These are phyloP conservation scores for Trialeurodes vaporariorum DNA, from an alignment of 1,140 invertebrate species.

Conservation along the genomic window DNA sequence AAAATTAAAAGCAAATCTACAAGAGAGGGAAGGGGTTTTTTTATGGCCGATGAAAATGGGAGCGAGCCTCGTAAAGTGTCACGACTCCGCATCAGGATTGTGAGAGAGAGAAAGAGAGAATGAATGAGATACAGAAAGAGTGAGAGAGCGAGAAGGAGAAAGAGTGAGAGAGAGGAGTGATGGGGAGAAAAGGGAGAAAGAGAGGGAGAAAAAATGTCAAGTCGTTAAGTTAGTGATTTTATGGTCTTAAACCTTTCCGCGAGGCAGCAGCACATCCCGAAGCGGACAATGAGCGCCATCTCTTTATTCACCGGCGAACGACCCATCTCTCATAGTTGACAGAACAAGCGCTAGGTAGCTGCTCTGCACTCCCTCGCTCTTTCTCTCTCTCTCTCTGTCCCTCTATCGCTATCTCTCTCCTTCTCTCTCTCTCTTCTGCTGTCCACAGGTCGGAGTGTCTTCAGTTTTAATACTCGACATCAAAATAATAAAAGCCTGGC, in stretches of 20 bases:
- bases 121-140: too few relatives aligned
- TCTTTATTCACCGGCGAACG: not conserved
- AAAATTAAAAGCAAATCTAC: not conserved
- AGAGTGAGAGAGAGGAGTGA: too few relatives aligned
- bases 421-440: too few relatives aligned
- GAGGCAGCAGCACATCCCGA: not conserved
- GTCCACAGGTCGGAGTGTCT: too few relatives aligned
- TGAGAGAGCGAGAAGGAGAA: too few relatives aligned
- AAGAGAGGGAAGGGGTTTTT: not conserved
- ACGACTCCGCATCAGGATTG: not conserved
- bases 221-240: not conserved
- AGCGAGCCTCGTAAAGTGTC: not conserved
- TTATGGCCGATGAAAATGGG: not conserved
- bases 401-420: too few relatives aligned
- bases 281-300: not conserved
- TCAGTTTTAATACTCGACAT: not conserved
- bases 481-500: not conserved
- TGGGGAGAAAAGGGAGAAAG: too few relatives aligned
- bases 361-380: not conserved
- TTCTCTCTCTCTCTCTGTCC: too few relatives aligned
- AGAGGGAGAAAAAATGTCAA: not conserved
- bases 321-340: not conserved
- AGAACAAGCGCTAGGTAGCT: not conserved
- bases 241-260: not conserved
- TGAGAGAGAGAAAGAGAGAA: too few relatives aligned